Percentiles rank a stretch among this genome's conserved stretches.
phyloP scores from a whole-genome alignment of 2,888 invertebrate species.

The Lapara coniferarum region DNA sequence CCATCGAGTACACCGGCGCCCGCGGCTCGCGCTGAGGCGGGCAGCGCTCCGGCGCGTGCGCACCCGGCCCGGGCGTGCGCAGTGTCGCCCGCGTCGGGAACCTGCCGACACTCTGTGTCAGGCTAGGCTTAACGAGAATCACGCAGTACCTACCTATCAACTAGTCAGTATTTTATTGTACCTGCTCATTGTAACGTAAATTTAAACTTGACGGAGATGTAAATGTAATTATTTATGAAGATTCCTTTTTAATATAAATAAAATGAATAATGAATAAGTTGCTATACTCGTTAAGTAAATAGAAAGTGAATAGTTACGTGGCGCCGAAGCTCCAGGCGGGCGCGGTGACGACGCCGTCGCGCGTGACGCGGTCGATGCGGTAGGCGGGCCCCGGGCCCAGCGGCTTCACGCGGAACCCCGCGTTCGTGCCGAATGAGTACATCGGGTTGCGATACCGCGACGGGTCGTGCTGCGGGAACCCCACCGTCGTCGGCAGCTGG shows the following conservation, averaged over 20 bases:
- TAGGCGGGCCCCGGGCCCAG: conserved; percentile 79
- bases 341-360: conserved; percentile 65
- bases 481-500: conserved; percentile 84
- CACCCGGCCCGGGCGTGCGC: conserved; percentile 85
- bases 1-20: conserved; percentile 84
- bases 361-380: conserved; percentile 68
- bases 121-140: no score
- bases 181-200: no score
- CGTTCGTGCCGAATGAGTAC: conserved; percentile 83
- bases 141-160: no score
- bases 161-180: no score
- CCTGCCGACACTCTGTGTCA: conserved; percentile 44
- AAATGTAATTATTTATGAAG: no score
- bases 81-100: conserved; percentile 49
- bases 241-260: no score
- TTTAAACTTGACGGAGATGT: no score
- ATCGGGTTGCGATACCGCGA: conserved; percentile 85
- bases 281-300: background rate
- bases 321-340: conserved; percentile 83
- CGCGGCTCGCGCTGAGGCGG: conserved; percentile 78
- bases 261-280: background rate
- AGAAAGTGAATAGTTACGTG: conserved; percentile 39
- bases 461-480: conserved; percentile 85
- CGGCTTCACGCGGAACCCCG: conserved; percentile 69
- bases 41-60: conserved; percentile 85